Percentiles rank a stretch among this genome's conserved stretches.
phyloP scores from a whole-genome alignment of 1,140 invertebrate genomes.

The Geopemphigus sp. region DNA sequence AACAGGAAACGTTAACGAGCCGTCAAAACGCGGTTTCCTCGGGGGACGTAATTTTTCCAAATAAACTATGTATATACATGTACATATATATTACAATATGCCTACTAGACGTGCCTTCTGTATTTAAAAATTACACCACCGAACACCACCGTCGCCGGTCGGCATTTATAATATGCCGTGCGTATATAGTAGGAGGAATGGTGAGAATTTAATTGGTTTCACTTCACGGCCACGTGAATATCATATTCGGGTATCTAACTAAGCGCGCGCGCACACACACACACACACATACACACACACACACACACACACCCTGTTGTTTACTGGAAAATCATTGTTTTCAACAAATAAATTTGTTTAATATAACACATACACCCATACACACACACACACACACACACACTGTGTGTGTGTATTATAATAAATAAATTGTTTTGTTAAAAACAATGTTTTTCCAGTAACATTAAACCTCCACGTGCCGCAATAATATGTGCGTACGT shows the following conservation, averaged over 20 bases:
- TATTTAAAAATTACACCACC: conserved; percentile 20
- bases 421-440: neutral
- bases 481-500: neutral
- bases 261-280: no score
- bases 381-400: no score
- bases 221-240: conserved; percentile 46
- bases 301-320: no score
- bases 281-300: no score
- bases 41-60: conserved; percentile 21
- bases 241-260: conserved; percentile 6
- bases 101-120: conserved; percentile 23
- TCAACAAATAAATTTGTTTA: no score
- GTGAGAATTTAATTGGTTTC: conserved; percentile 46
- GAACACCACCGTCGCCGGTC: neutral
- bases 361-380: no score
- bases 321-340: no score
- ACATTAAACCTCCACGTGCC: neutral
- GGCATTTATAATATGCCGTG: no score
- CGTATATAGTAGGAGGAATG: neutral
- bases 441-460: neutral
- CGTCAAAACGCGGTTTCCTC: conserved; percentile 44
- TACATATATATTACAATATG: no score
- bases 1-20: conserved; percentile 45
- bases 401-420: no score
- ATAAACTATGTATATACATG: neutral